Percentiles rank a stretch among this genome's conserved stretches.
Conservation (phyloP, 1,140 invertebrate genomes). For the Mamestra configurata region DNA sequence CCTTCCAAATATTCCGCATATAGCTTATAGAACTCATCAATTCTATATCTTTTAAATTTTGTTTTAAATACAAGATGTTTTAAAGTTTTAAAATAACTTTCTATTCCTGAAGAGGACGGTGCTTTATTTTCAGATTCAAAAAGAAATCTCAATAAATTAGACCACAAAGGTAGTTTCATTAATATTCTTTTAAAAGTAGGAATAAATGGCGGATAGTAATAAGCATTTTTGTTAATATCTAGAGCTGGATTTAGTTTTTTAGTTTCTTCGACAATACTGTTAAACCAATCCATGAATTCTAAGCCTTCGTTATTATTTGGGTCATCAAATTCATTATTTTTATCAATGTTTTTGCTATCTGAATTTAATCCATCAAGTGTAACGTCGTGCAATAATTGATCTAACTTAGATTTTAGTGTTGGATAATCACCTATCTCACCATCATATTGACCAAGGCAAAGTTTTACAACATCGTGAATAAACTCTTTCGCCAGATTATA, state of each 20-base stretch:
- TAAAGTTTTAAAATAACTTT: slow-evolving; percentile 18
- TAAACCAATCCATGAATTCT: too few relatives aligned
- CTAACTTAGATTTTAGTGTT: too few relatives aligned
- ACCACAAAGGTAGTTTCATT: not conserved
- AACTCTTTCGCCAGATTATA: slow-evolving; percentile 22
- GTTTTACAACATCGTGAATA: not conserved
- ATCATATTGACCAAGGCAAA: slow-evolving; percentile 24
- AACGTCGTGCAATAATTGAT: too few relatives aligned
- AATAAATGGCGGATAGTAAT: not conserved
- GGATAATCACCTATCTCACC: not conserved
- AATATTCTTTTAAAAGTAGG: not conserved
- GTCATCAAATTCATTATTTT: too few relatives aligned
- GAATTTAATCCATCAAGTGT: too few relatives aligned
- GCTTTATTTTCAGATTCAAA: too few relatives aligned
- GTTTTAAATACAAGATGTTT: slow-evolving; percentile 12
- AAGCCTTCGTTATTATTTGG: too few relatives aligned
- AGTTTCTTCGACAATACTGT: too few relatives aligned
- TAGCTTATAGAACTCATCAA: slow-evolving; percentile 30
- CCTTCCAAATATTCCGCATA: not conserved
- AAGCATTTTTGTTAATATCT: not conserved
- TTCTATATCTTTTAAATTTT: not conserved
- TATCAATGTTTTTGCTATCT: too few relatives aligned
- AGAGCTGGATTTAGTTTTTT: too few relatives aligned
- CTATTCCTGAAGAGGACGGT: not conserved
- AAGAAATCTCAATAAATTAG: not conserved